Evolutionary conservation across 2,113 vertebrate genomes (phyloP), one percentile per base, ranked within the genome.

Genomic region (Centropristis striata): DNA sequence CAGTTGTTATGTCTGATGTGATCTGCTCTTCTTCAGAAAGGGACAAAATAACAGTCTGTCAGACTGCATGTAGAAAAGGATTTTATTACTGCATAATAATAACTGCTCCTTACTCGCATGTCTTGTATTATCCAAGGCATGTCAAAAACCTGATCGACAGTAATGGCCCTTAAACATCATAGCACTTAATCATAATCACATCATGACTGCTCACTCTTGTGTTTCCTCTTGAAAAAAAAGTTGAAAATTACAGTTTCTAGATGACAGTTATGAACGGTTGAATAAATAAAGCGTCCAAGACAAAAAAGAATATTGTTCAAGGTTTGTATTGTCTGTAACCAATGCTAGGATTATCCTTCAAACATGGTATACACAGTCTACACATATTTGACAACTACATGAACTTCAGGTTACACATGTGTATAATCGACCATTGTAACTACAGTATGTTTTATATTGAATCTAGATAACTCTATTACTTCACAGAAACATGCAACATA

Each of bases 401-500:
- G 21, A 79, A 78, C 75, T 68, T 86, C 86, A 71, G 80, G 78
- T 82, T 91, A 87, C 78, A 92, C 67, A 53, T 88, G 67, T 89
- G 58, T 65, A 90, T 82, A 87, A 85, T 41, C 75, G 61, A 67
- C 78, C 60, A 60, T 75, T 58, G 71, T 87, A 78, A 81, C 78
- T 89, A 89, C 28, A 81, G 25, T 50, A 86, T 75, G 63, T 70
- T 80, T 84, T 80, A 82, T 71, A 86, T 68, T 72, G 23, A 50
- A 57, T 75, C 85, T 77, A 75, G 41, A 82, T 65, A 75, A 85
- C 70, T 76, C 59, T 90, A 91, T 76, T 82, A 92, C 77, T 82
- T 88, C 83, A 88, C 78, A 86, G 78, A 87, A 86, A 90, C 84
- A 92, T 90, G 92, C 87, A 90, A 90, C 80, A 58, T 51, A 70